Percentiles rank a stretch among this genome's conserved stretches.
Evolutionary conservation across 2,888 invertebrate genomes (phyloP).

Genomic region (Lottia gigantea): DNA sequence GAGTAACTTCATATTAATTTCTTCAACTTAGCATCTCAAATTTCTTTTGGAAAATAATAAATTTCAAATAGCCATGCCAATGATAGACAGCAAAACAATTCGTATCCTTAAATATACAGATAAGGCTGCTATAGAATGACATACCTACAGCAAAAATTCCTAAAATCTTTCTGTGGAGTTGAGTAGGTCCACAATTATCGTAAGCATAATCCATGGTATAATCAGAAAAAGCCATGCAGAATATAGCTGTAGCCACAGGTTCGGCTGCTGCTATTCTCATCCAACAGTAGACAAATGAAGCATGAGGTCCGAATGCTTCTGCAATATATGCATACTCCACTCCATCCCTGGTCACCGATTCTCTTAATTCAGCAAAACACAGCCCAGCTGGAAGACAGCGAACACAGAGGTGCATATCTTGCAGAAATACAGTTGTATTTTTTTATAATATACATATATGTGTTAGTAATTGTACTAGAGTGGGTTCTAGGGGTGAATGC

Average conservation of each 20-base stretch:
- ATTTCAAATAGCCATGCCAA: too few relatives aligned
- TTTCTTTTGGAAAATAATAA: too few relatives aligned
- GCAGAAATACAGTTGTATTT: too few relatives aligned
- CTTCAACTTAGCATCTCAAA: too few relatives aligned
- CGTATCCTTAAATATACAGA: too few relatives aligned
- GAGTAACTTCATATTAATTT: too few relatives aligned
- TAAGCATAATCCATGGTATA: slow-evolving; percentile 42
- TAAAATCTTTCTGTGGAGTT: slow-evolving; percentile 38
- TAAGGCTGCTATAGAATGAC: slow-evolving; percentile 17
- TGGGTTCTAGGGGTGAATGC: too few relatives aligned
- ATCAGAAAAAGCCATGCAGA: slow-evolving; percentile 42
- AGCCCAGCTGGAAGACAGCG: slow-evolving; percentile 59
- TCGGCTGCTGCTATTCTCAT: slow-evolving; percentile 59
- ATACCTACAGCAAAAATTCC: slow-evolving; percentile 54
- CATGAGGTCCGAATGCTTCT: slow-evolving; percentile 45
- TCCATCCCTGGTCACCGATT: slow-evolving; percentile 42
- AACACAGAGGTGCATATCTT: not conserved
- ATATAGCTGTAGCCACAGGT: slow-evolving; percentile 45
- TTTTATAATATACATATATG: too few relatives aligned
- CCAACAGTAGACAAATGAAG: slow-evolving; percentile 45
- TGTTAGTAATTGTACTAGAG: too few relatives aligned
- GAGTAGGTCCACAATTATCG: slow-evolving; percentile 41
- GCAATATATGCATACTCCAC: slow-evolving; percentile 50
- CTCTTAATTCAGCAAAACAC: slow-evolving; percentile 46
- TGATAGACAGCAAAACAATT: too few relatives aligned